Percentiles rank a stretch among this genome's conserved stretches.
Evolutionary conservation across 2,888 invertebrate genomes (phyloP).

Genomic region (Tortricodes alternella): DNA sequence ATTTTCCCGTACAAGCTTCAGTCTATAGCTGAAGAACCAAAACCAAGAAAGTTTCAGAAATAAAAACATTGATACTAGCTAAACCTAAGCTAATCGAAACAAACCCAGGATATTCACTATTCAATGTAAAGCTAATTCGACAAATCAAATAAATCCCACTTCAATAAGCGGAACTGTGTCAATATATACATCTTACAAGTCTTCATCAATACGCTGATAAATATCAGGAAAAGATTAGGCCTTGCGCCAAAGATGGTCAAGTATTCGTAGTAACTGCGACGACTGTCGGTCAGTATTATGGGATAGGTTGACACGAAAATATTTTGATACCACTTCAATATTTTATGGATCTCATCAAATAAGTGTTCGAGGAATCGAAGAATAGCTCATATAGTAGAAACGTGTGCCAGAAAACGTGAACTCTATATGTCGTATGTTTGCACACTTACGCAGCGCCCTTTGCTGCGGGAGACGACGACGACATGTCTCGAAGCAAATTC

Average conservation of each 20-base stretch:
- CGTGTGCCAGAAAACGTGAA: constrained; percentile 12
- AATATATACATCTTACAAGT: neutral
- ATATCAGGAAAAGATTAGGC: too few relatives aligned
- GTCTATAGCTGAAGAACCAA: too few relatives aligned
- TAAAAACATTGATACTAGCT: neutral
- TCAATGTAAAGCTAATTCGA: neutral
- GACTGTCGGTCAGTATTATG: too few relatives aligned
- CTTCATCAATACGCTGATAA: neutral
- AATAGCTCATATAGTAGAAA: neutral
- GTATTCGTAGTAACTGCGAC: too few relatives aligned
- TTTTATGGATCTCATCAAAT: too few relatives aligned
- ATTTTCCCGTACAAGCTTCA: too few relatives aligned
- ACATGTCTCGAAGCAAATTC: constrained; percentile 53
- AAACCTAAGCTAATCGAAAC: neutral
- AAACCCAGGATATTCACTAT: neutral
- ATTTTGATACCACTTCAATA: too few relatives aligned
- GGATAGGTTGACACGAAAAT: too few relatives aligned
- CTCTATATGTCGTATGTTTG: constrained; percentile 12
- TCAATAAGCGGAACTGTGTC: neutral
- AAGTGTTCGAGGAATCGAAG: constrained; percentile 4
- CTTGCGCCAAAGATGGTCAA: too few relatives aligned
- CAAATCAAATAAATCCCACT: neutral
- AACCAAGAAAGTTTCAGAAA: too few relatives aligned
- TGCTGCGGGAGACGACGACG: constrained; percentile 42
- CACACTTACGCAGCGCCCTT: constrained; percentile 37